phyloP scores from a whole-genome alignment of 2,797 vertebrate genomes.

The Vireo griseus region DNA sequence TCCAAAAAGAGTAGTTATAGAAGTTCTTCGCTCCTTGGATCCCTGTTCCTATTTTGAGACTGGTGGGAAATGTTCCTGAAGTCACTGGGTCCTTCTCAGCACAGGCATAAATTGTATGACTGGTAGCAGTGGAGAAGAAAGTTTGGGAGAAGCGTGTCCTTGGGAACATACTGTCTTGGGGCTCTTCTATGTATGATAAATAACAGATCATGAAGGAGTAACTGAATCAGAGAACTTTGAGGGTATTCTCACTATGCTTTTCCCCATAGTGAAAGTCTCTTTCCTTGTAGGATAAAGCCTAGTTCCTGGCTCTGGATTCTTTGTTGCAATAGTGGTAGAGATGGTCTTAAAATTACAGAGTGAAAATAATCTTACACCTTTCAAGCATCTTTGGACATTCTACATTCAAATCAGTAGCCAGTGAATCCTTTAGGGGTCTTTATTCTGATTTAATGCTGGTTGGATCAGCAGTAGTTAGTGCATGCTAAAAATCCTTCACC shows the following conservation, averaged over 20 bases:
- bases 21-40: neutral
- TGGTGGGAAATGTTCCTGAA: conserved; percentile 10
- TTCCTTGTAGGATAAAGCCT: neutral
- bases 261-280: neutral
- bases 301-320: neutral
- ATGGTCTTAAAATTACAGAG: neutral
- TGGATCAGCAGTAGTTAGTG: neutral
- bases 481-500: neutral
- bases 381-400: neutral
- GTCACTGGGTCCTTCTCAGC: neutral
- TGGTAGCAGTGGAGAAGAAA: neutral
- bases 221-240: neutral
- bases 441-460: neutral
- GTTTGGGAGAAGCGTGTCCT: neutral
- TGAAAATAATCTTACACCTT: neutral
- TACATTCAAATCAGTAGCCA: neutral
- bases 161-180: neutral
- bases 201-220: neutral
- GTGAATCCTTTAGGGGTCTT: neutral
- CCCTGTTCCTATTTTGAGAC: conserved; percentile 12
- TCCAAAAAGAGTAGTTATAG: neutral
- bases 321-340: neutral
- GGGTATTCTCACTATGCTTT: neutral
- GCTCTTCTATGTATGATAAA: neutral
- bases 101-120: neutral